Conservation (phyloP, 2,113 vertebrate genomes). For the Drymodes brunneopygia region DNA sequence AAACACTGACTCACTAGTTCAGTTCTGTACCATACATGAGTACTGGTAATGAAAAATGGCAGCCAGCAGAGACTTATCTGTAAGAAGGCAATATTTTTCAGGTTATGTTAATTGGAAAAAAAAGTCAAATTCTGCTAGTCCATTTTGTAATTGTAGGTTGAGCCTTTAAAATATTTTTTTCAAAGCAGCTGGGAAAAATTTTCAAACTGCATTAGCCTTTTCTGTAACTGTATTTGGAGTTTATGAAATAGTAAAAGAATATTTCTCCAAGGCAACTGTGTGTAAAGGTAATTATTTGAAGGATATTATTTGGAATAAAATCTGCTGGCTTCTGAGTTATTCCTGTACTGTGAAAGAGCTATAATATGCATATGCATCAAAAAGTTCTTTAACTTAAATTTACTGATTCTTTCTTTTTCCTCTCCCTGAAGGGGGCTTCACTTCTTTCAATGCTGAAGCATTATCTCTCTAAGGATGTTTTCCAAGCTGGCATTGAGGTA, state of each 20-base stretch:
- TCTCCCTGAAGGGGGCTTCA: conserved; percentile 81
- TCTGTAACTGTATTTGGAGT: background rate
- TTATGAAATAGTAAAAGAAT: background rate
- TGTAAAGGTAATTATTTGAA: background rate
- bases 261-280: background rate
- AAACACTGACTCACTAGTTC: background rate
- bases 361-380: background rate
- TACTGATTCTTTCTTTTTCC: background rate
- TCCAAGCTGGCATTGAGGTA: conserved; percentile 80
- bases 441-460: conserved; percentile 90
- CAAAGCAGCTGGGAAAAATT: background rate
- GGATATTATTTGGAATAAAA: background rate
- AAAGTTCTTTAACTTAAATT: background rate
- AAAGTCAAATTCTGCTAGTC: background rate
- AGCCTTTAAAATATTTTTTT: background rate
- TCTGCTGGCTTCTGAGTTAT: background rate
- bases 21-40: background rate
- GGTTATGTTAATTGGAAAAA: background rate
- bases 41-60: background rate
- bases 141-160: background rate
- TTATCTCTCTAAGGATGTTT: conserved; percentile 78
- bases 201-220: background rate
- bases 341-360: background rate
- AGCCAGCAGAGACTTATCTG: background rate
- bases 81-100: background rate